Evolutionary conservation across 1,140 invertebrate genomes (phyloP), one percentile per base, ranked within the genome.

Genomic region (Pogonus chalceus): DNA sequence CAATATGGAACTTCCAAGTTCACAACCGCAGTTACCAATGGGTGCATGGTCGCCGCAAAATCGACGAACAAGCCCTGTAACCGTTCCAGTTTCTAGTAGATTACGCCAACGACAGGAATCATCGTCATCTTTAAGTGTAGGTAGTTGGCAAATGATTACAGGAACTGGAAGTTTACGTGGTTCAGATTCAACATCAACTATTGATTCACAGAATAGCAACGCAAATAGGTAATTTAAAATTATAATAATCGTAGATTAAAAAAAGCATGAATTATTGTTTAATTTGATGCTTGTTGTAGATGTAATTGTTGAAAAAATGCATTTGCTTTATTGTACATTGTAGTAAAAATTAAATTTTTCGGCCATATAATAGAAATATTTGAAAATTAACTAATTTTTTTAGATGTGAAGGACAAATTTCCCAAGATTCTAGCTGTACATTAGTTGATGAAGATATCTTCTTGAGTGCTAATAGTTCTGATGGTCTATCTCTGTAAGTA

Each of bases 61-160:
- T 14, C 20, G 26, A 47, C 53, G 56, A 2, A 55, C 49, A 20
- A 47, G 35, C 65, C 70, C 60, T 67, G 69, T 61, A 67, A 71
- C 54, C 63, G 67, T 62, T 66, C 69, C 63, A 61, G 65, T 69
- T 24, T 68, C 71, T 16, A 65, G 64, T 23, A 69, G 69, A 39
- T 55, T 76, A 26, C 72, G 79, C 16, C 78, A 80, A 58, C 67
- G 79, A 16, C 77, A 80, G 52, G 79, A 81, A 58, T 81, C 79
- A 1, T 67, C 69, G 4, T 73, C 73, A 2, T 73, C 76, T 16
- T 70, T 76, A 26, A 76, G 74, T 35, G 71, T 70, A 2, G 77
- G 75, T 52, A 84, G 81, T 59, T 85, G 82, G 82, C 82, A 85
- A 61, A 75, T 84, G 63, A 79, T 84, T 48, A 79, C 80, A 9